Evolutionary conservation across 2,888 invertebrate genomes (phyloP), one percentile per base, ranked within the genome.

Genomic region (Ochropleura plecta): DNA sequence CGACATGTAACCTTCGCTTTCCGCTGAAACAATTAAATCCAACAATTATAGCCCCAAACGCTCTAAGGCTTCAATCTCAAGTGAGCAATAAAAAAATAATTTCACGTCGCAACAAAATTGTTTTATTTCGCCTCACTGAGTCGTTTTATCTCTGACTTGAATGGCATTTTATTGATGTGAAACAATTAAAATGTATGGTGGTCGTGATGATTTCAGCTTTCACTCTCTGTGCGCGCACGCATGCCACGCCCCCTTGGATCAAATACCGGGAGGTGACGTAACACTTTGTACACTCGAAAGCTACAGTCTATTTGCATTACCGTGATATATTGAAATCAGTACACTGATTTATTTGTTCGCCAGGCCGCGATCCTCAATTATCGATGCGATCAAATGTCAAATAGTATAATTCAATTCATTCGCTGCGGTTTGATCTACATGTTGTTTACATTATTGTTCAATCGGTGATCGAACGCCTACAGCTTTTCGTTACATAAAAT

Each of bases 201-300:
- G 89, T 94, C 94, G 93, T 94, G 94, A 93, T 91, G 90, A 90
- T 89, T 90, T 86, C 74, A 86, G 92, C 94, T 95, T 96, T 95
- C 95, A 94, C 95, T 95, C 84, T 92, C 89, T 69, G 69, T 91
- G 91, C 91, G 90, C 91, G 79, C 90, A 92, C 91, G 91, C 91
- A 90, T 81, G 78, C 73, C 87, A 88, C 91, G 88, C 91, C 90
- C 89, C 74, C 75, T 18, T 59, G 82, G 77, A 88, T 88, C 82
- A 79, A 85, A 85, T 83, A 82, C 79, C 77, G 69, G 67, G 68
- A 12, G 49, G 69, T 89, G 89, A 89, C 87, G 87, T 88, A 90
- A 91, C 70, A 79, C 59, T 67, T 81, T 71, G 89, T 89, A 90
- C 89, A 88, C 83, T 90, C 78, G 88, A 90, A 91, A 91, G 88